Conservation (phyloP, 2,888 invertebrate species). For the Trachelus tabidus region DNA sequence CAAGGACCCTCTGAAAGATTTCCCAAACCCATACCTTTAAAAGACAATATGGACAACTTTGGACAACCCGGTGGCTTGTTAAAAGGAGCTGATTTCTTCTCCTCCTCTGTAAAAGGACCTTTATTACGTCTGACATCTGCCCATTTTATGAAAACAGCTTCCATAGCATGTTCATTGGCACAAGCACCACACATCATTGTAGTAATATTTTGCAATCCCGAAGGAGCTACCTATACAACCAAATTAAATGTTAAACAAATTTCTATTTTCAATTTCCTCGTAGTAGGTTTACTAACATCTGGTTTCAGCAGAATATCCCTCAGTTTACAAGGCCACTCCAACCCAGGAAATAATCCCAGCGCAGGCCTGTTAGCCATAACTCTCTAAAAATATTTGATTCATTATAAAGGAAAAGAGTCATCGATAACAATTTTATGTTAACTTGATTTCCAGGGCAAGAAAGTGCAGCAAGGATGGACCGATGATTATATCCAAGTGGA, state of each 20-base stretch:
- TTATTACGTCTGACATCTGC: conserved; percentile 79
- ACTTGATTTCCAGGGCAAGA: conserved; percentile 74
- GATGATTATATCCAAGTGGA: conserved; percentile 95
- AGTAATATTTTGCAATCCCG: conserved; percentile 80
- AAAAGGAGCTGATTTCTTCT: conserved; percentile 82
- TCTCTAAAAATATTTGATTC: conserved; percentile 67
- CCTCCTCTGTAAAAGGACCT: conserved; percentile 78
- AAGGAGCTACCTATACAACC: conserved; percentile 78
- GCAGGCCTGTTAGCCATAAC: conserved; percentile 94
- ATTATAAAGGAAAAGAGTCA: not conserved
- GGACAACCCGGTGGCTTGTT: conserved; percentile 92
- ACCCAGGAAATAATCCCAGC: conserved; percentile 90
- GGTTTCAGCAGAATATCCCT: conserved; percentile 73
- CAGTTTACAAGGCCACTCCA: conserved; percentile 86
- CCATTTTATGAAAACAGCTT: conserved; percentile 92
- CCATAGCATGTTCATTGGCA: conserved; percentile 96
- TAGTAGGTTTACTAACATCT: conserved; percentile 66
- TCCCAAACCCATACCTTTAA: conserved; percentile 70
- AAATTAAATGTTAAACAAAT: not conserved
- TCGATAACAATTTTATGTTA: not conserved
- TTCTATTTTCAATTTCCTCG: not conserved
- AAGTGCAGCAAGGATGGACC: conserved; percentile 81
- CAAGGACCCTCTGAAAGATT: not conserved
- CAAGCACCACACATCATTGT: conserved; percentile 99
- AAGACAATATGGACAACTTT: conserved; percentile 83